Conservation (phyloP, 1,140 invertebrate species). For the Parapsyche elsis region DNA sequence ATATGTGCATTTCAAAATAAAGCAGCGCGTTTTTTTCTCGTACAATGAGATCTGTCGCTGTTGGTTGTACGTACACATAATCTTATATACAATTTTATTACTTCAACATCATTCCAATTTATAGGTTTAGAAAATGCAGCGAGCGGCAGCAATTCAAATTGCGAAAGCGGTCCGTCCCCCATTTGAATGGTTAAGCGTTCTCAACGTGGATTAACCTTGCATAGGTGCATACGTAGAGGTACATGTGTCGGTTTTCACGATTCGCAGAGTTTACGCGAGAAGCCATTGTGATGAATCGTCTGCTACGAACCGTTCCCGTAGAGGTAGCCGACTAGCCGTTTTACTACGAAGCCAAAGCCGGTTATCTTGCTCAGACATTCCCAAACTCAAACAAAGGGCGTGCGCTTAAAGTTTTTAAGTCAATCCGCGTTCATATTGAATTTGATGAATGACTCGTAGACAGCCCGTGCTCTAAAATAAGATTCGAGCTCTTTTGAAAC, state of each 20-base stretch:
- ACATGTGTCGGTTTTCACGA: background rate
- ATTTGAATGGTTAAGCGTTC: slow-evolving; percentile 10
- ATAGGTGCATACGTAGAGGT: too few relatives aligned
- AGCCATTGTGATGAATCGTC: slow-evolving; percentile 40
- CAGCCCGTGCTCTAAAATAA: background rate
- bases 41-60: too few relatives aligned
- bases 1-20: too few relatives aligned
- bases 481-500: background rate
- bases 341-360: slow-evolving; percentile 25
- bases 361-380: slow-evolving; percentile 36
- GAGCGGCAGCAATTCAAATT: too few relatives aligned
- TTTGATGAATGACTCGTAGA: slow-evolving; percentile 25
- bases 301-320: slow-evolving; percentile 9
- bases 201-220: too few relatives aligned
- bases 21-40: too few relatives aligned
- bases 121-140: too few relatives aligned
- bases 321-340: background rate
- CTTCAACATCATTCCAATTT: too few relatives aligned
- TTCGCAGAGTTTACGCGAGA: background rate
- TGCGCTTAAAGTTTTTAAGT: slow-evolving; percentile 6
- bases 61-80: too few relatives aligned
- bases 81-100: too few relatives aligned
- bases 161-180: background rate
- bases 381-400: slow-evolving; percentile 16
- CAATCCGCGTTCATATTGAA: slow-evolving; percentile 28